A percentile compares a stretch with the other conserved stretches of the same genome.
Conservation (phyloP, 2,797 vertebrate species). For the Pantherophis vulpinus region DNA sequence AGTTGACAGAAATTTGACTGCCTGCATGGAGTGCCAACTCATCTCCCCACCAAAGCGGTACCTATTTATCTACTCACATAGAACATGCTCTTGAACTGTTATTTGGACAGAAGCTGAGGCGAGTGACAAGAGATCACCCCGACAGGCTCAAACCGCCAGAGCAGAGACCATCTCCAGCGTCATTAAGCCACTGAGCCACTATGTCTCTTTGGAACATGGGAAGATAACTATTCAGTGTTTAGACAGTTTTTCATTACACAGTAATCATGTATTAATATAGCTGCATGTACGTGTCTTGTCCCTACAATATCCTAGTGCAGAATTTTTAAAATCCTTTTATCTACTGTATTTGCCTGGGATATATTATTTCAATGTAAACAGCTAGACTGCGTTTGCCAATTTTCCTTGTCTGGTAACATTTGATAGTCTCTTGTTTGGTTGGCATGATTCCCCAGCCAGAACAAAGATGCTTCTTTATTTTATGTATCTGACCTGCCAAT, state of each 20-base stretch:
- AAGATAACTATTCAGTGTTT: neutral
- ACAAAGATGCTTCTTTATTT: neutral
- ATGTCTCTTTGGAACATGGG: neutral
- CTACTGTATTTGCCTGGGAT: neutral
- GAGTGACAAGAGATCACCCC: neutral
- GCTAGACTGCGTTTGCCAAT: neutral
- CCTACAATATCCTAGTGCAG: neutral
- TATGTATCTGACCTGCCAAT: neutral
- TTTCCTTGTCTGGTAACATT: neutral
- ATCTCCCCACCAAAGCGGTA: too few relatives aligned
- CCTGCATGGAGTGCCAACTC: neutral
- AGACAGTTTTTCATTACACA: neutral
- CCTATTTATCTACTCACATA: neutral
- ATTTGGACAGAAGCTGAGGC: neutral
- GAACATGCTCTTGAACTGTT: neutral
- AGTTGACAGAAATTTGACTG: neutral
- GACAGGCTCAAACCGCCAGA: neutral
- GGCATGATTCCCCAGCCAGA: neutral
- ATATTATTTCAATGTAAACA: neutral
- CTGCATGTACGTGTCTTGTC: neutral
- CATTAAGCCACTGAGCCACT: neutral
- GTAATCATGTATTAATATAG: neutral
- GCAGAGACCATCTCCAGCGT: neutral
- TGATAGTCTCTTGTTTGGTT: neutral
- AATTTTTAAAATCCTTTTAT: neutral